phyloP scores from a whole-genome alignment of 35 echinoderm and acorn worm species.

The Ophiothrix spiculata region DNA sequence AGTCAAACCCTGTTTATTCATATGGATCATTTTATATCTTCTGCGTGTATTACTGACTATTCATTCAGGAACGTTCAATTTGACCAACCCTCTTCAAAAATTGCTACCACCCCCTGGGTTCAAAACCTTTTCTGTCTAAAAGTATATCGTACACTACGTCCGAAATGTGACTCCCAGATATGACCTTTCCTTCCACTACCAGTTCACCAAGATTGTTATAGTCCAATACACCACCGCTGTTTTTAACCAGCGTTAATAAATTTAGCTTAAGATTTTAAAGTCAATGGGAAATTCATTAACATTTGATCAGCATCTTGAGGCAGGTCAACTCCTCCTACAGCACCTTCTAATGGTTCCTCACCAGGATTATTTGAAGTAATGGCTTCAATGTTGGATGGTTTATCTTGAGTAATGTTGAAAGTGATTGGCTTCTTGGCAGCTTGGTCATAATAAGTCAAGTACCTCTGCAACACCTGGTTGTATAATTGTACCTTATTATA shows the following conservation, averaged over 20 bases:
- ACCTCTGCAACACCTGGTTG: slow-evolving; percentile 17
- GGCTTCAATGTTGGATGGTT: background rate
- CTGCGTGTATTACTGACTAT: slow-evolving; percentile 16
- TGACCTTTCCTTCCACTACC: background rate
- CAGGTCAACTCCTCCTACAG: background rate
- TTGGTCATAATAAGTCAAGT: background rate
- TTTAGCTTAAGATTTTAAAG: no score
- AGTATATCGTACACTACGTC: slow-evolving; percentile 46
- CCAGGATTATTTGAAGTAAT: slow-evolving; percentile 14
- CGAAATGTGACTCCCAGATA: slow-evolving; percentile 12
- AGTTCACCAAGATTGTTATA: slow-evolving; percentile 22
- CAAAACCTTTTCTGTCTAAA: background rate
- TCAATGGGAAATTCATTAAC: background rate
- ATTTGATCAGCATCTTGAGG: background rate
- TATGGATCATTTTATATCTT: background rate
- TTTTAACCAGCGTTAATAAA: no score
- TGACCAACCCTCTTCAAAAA: slow-evolving; percentile 10
- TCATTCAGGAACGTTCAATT: slow-evolving; percentile 39
- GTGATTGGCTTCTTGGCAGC: background rate
- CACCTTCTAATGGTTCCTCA: slow-evolving; percentile 15
- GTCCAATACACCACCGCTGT: background rate
- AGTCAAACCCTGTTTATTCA: background rate
- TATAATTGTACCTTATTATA: slow-evolving; percentile 14
- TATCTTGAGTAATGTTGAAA: background rate
- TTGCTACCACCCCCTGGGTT: slow-evolving; percentile 23